Evolutionary conservation across 2,113 vertebrate species (phyloP).

Genomic region (Pangasianodon hypophthalmus): DNA sequence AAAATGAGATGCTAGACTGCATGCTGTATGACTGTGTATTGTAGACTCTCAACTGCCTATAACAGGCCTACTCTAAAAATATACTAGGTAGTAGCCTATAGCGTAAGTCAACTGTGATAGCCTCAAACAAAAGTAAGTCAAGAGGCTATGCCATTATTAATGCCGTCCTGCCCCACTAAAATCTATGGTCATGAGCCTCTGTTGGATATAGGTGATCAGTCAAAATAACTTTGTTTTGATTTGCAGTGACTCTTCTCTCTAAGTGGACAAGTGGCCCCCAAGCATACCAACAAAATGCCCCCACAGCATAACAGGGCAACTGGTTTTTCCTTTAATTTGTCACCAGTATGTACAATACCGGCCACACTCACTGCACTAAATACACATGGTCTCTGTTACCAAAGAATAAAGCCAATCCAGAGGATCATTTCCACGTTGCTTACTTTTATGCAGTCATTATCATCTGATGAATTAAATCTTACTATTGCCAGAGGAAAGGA

Average conservation of each 20-base stretch:
- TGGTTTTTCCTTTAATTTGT: neutral
- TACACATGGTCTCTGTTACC: neutral
- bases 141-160: neutral
- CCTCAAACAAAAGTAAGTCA: neutral
- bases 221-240: neutral
- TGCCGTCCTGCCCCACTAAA: neutral
- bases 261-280: neutral
- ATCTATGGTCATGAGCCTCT: neutral
- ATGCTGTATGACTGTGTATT: neutral
- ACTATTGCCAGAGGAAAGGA: conserved; percentile 22
- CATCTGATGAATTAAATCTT: conserved; percentile 28
- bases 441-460: conserved; percentile 38
- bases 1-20: neutral
- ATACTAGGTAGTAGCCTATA: neutral
- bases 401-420: conserved; percentile 1
- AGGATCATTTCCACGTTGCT: conserved; percentile 19
- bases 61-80: neutral
- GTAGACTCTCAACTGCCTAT: neutral
- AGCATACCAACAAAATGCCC: neutral
- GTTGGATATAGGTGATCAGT: neutral
- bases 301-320: neutral
- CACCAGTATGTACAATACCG: neutral
- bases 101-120: neutral
- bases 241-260: neutral
- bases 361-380: conserved; percentile 2